phyloP scores from a whole-genome alignment of 1,140 invertebrate species.

The Kradibia gibbosae region DNA sequence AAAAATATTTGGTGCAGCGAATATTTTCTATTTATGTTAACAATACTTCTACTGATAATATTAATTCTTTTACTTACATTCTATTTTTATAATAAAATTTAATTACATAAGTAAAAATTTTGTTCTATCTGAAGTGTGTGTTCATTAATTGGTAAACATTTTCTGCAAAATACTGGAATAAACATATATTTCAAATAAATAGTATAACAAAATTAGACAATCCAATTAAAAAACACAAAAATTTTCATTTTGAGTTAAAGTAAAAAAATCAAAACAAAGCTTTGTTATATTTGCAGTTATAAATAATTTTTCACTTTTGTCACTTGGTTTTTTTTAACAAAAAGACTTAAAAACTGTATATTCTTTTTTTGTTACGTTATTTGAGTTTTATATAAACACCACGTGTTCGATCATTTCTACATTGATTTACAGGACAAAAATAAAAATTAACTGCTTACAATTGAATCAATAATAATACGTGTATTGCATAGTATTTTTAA shows the following conservation, averaged over 20 bases:
- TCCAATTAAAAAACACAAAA: background rate
- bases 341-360: background rate
- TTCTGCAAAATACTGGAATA: background rate
- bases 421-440: background rate
- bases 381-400: conserved; percentile 1
- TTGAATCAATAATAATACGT: no score
- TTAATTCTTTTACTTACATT: no score
- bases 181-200: background rate
- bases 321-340: background rate
- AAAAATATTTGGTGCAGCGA: no score
- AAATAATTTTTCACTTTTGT: conserved; percentile 3
- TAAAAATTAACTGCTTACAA: background rate
- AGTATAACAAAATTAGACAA: background rate
- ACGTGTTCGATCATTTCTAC: background rate
- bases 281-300: conserved; percentile 17
- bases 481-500: background rate
- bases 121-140: no score
- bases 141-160: no score
- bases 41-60: no score
- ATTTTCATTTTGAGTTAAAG: background rate
- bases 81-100: no score
- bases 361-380: background rate
- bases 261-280: background rate
- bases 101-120: no score
- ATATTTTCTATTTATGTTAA: no score